These are phyloP conservation scores for Trilocha varians DNA, from an alignment of 2,888 invertebrate genomes.

Conservation along the genomic window DNA sequence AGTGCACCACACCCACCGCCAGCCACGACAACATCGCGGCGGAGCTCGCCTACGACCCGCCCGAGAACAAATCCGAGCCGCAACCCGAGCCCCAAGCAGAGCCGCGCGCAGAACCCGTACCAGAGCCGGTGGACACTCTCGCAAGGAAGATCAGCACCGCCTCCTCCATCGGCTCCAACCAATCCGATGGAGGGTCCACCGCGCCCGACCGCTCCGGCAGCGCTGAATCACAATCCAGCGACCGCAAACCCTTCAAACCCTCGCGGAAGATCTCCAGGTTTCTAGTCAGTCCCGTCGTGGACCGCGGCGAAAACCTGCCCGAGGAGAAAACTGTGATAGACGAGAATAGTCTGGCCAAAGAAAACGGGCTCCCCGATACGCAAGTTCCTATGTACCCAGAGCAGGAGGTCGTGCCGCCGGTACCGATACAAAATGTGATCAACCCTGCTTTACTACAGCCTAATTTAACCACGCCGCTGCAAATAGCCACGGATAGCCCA, in stretches of 20 bases:
- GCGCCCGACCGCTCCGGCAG: slow-evolving; percentile 53
- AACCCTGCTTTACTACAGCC: slow-evolving; percentile 30
- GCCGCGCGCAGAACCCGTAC: slow-evolving; percentile 11
- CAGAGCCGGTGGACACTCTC: slow-evolving; percentile 24
- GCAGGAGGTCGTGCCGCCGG: slow-evolving; percentile 18
- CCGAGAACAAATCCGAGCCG: slow-evolving; percentile 12
- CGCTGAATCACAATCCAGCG: slow-evolving; percentile 49
- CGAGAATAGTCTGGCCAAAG: slow-evolving; percentile 23
- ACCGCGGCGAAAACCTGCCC: slow-evolving; percentile 53
- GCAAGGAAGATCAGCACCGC: slow-evolving; percentile 61
- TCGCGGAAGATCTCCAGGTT: slow-evolving; percentile 85
- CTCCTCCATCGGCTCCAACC: slow-evolving; percentile 64
- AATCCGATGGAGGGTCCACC: slow-evolving; percentile 57
- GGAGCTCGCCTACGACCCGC: slow-evolving; percentile 45
- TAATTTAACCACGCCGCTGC: slow-evolving; percentile 51
- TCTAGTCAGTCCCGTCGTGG: slow-evolving; percentile 85
- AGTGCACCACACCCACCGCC: slow-evolving; percentile 68
- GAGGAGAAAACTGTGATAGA: slow-evolving; percentile 21
- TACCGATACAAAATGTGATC: slow-evolving; percentile 20
- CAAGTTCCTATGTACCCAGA: slow-evolving; percentile 31
- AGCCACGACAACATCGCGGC: slow-evolving; percentile 63
- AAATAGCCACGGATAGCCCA: slow-evolving; percentile 55
- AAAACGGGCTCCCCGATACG: slow-evolving; percentile 36
- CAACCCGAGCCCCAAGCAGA: slow-evolving; percentile 5
- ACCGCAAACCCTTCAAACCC: slow-evolving; percentile 66